Evolutionary conservation across 2,113 vertebrate genomes (phyloP).

Genomic region (Dasyprocta punctata): DNA sequence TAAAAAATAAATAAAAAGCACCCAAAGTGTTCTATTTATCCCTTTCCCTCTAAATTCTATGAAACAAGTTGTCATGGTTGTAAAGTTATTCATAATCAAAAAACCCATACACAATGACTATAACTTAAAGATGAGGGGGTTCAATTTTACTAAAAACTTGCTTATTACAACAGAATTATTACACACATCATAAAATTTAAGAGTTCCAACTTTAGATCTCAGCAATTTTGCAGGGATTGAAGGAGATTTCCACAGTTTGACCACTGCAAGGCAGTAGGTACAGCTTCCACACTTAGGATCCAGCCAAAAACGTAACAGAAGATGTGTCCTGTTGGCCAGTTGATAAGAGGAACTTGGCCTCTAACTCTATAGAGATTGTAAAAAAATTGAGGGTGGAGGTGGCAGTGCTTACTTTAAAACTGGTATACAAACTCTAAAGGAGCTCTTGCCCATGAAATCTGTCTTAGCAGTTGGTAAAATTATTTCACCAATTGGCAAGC

Average conservation of each 20-base stretch:
- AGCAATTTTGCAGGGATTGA: neutral
- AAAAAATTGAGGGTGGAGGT: neutral
- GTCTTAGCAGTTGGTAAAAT: neutral
- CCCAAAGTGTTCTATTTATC: neutral
- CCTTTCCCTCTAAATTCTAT: neutral
- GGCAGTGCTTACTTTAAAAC: neutral
- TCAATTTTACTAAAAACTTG: neutral
- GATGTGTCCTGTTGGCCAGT: neutral
- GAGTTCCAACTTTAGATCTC: neutral
- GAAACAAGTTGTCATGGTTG: neutral
- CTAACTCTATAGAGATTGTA: neutral
- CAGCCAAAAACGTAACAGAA: neutral
- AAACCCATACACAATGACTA: neutral
- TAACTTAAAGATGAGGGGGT: neutral
- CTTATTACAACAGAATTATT: neutral
- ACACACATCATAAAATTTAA: neutral
- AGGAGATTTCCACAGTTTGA: neutral
- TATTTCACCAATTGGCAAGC: neutral
- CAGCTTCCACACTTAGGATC: neutral
- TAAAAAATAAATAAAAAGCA: neutral
- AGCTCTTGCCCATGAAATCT: neutral
- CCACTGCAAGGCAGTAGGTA: neutral
- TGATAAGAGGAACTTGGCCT: neutral
- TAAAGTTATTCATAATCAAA: neutral
- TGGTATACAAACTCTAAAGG: neutral